Evolutionary conservation across 2,113 vertebrate species (phyloP), one percentile per base, ranked within the genome.

Genomic region (Conger conger): DNA sequence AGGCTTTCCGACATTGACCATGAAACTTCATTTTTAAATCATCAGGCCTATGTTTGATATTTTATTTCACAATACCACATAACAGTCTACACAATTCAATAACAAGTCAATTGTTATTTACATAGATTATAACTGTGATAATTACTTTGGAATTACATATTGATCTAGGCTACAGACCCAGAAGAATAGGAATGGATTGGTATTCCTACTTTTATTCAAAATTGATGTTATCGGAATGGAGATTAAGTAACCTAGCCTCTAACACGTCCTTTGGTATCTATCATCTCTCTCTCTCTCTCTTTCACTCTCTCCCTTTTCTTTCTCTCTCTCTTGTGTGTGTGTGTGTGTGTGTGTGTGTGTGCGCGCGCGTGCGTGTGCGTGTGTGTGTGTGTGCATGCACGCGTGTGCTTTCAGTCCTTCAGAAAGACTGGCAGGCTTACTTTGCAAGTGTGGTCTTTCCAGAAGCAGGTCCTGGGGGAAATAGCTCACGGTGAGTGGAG

Each of bases 381-480:
- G 57, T 40, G 54, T 35, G 30, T 15, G 86, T 38, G 83, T 38
- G 35, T 38, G 76, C 0, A 35, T 8, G 50, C 63, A 88, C 82
- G 30, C 37, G 57, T 85, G 53, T 63, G 78, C 77, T 27, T 78
- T 79, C 77, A 80, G 73, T 85, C 18, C 27, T 35, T 54, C 57
- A 33, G 63, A n/a, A 80, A 80, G 78, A 35, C 86, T 86, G 83
- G 50, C 84, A 84, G 91, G 93, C 93, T 92, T 92, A 93, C 91
- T 88, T 89, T 89, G 89, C 92, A 93, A 94, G 93, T 90, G 93
- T 93, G 91, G 93, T 91, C 88, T 87, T 89, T 93, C 93, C 95
- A 87, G 92, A 92, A 90, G 86, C 90, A 85, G 89, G 93, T 97
- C 97, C 97, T 96, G 87, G 91, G 96, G 96, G 97, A 96, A 95